A percentile compares a stretch with the other conserved stretches of the same genome.
These are phyloP conservation scores for Forbesichthys agassizii DNA, from an alignment of 2,113 vertebrate genomes.

Conservation along the genomic window DNA sequence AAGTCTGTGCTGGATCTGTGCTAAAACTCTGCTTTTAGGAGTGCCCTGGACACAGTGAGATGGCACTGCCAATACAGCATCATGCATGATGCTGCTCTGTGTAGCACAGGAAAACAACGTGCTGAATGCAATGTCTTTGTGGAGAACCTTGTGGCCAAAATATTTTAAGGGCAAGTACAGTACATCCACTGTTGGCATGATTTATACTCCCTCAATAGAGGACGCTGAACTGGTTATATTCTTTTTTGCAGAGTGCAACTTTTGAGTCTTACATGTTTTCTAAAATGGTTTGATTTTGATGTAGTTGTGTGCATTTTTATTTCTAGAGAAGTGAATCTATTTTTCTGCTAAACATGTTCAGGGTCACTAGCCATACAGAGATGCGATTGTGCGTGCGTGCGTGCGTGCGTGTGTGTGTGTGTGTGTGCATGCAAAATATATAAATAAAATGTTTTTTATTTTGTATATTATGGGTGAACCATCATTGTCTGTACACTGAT, in stretches of 20 bases:
- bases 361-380: conserved; percentile 40
- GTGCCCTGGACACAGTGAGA: conserved; percentile 25
- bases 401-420: no score
- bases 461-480: no score
- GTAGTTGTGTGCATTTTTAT: conserved; percentile 43
- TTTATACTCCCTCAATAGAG: conserved; percentile 39
- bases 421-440: no score
- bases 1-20: conserved; percentile 94
- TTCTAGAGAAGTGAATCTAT: conserved; percentile 40
- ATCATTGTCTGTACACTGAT: no score
- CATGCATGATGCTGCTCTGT: conserved; percentile 49
- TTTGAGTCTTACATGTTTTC: conserved; percentile 19
- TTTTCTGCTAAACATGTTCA: conserved; percentile 29
- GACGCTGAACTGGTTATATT: conserved; percentile 26
- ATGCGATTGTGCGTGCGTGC: no score
- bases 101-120: conserved; percentile 40
- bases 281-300: conserved; percentile 46
- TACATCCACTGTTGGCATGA: conserved; percentile 30
- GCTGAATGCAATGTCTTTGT: conserved; percentile 37
- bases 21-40: conserved; percentile 58
- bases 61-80: conserved; percentile 54
- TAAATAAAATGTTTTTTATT: no score
- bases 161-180: conserved; percentile 48
- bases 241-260: conserved; percentile 37
- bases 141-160: conserved; percentile 36